Base-by-base conservation (phyloP, 2,888 invertebrate species). In the Idaea straminata region DNA sequence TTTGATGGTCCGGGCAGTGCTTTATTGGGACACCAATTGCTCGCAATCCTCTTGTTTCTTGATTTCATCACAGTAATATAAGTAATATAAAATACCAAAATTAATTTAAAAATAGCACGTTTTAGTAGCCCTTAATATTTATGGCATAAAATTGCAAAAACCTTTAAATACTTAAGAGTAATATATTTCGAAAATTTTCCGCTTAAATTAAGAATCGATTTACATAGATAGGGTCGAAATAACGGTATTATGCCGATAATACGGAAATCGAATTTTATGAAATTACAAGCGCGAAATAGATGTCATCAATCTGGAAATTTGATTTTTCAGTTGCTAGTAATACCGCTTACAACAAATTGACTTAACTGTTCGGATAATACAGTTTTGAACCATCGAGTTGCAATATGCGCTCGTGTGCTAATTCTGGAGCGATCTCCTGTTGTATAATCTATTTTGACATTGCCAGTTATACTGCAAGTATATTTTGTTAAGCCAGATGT, bases 1-100 rank as follows among this genome's bases (percentile, higher is more conserved):
- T 86, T 25, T 73, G 69, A 74, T 78, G 81, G 82, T 87, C 88
- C 83, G 77, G 77, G 10, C 47, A 47, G 47, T 47, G 47, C 47
- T 47, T 47, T 47, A 47, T 47, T 47, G 47, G 47, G 76, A 74
- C 81, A 76, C 74, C 69, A 69, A 69, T 72, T 75, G 77, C 77
- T 83, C 78, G 81, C 79, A 79, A 80, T 80, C 74, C 3, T 25
- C 25, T 62, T 7, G 15, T 15, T 25, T 61, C 65, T 69, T 76
- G 68, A 72, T 64, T 68, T 66, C 66, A 66, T 63, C 65, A 65
- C 65, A 65, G 69, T 72, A 64, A 61, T 64, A 64, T 63, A 61
- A 68, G 10, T 13, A 47, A 4, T 47, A 13, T 5, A 47, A 10
- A 47, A 47, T 47, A 10, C 47, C 47, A 4, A 4, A 13, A 47